Evolutionary conservation across 2,797 vertebrate genomes (phyloP).

Genomic region (Staurois parvus): DNA sequence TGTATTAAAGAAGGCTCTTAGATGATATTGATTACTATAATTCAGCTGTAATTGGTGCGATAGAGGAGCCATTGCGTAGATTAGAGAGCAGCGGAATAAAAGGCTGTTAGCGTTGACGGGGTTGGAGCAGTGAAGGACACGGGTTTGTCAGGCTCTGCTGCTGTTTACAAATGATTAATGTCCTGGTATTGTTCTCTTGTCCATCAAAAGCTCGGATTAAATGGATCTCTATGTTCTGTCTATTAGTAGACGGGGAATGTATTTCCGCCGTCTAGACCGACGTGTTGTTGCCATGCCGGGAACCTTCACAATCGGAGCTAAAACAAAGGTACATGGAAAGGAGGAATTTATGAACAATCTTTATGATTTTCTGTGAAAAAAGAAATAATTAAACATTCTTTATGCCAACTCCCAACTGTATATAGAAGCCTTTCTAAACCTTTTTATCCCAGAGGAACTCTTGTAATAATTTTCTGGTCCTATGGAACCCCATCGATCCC

Average conservation of each 20-base stretch:
- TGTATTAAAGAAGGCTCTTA: slow-evolving; percentile 50
- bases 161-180: slow-evolving; percentile 49
- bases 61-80: slow-evolving; percentile 69
- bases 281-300: not conserved
- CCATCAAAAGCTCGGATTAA: not conserved
- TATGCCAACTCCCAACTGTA: too few species aligned
- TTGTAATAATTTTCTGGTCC: too few species aligned
- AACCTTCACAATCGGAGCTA: not conserved
- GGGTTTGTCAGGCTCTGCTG: slow-evolving; percentile 59
- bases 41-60: slow-evolving; percentile 75
- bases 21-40: slow-evolving; percentile 75
- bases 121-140: slow-evolving; percentile 7
- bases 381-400: too few species aligned
- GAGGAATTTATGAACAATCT: too few species aligned
- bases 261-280: not conserved
- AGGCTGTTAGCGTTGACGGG: not conserved
- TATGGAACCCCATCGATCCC: too few species aligned
- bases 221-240: not conserved
- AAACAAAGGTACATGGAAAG: not conserved
- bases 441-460: too few species aligned
- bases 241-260: not conserved
- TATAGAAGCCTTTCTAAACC: too few species aligned
- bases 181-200: not conserved
- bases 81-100: slow-evolving; percentile 28
- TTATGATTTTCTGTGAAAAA: too few species aligned